Percentiles rank a stretch among this genome's conserved stretches.
These are phyloP conservation scores for Atta texana DNA, from an alignment of 1,140 invertebrate genomes.

Conservation along the genomic window DNA sequence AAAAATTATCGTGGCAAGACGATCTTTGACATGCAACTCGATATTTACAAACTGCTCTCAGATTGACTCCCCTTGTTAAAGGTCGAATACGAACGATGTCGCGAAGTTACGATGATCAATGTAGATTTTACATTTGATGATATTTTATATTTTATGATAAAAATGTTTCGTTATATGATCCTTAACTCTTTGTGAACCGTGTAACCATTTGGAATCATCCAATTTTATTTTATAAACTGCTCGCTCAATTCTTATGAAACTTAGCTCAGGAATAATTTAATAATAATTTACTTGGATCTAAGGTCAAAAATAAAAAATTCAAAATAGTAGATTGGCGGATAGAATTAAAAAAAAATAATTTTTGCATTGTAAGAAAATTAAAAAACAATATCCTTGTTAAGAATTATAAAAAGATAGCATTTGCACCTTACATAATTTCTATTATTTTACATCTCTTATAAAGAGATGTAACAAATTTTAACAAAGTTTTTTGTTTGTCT, in stretches of 20 bases:
- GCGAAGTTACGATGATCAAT: background rate
- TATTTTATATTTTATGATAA: background rate
- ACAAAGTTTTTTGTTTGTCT: background rate
- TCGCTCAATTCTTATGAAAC: no score
- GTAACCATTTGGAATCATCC: no score
- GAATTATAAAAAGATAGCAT: background rate
- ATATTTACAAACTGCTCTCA: slow-evolving; percentile 70
- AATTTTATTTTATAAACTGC: no score
- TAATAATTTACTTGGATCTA: no score
- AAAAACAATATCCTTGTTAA: no score
- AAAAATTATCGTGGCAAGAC: slow-evolving; percentile 68
- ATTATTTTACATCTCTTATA: background rate
- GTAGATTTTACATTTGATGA: background rate
- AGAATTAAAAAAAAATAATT: no score
- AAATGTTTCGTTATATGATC: background rate
- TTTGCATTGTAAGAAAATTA: no score
- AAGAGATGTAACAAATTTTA: background rate
- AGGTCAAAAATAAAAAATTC: no score
- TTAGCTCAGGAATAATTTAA: no score
- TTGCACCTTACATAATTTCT: background rate
- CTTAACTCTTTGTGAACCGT: background rate
- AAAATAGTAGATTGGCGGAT: no score
- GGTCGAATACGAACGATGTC: slow-evolving; percentile 29
- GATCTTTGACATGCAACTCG: slow-evolving; percentile 66
- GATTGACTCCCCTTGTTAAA: slow-evolving; percentile 65